phyloP scores from a whole-genome alignment of 2,888 invertebrate species.

The Orthosia incerta region DNA sequence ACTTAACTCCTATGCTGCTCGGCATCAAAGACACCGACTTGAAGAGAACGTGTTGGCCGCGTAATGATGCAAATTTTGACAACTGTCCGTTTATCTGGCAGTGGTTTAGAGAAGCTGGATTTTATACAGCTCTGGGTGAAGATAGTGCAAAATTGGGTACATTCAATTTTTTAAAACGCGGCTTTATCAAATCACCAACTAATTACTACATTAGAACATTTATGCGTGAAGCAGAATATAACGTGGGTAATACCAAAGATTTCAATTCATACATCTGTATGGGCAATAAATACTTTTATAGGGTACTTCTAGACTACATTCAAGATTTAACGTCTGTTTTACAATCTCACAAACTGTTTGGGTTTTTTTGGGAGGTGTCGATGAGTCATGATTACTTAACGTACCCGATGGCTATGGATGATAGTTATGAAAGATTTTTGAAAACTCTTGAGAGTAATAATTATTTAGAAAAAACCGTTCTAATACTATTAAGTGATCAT shows the following conservation, averaged over 20 bases:
- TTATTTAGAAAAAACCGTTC: conserved; percentile 92
- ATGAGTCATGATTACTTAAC: conserved; percentile 96
- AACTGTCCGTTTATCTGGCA: conserved; percentile 96
- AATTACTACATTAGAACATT: conserved; percentile 96
- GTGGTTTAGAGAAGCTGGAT: conserved; percentile 93
- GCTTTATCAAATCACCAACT: conserved; percentile 95
- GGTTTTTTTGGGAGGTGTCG: conserved; percentile 96
- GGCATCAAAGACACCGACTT: conserved; percentile 93
- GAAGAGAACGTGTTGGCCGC: conserved; percentile 92
- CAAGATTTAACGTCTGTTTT: conserved; percentile 92
- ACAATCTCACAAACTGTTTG: conserved; percentile 92
- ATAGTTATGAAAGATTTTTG: conserved; percentile 91
- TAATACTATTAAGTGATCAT: conserved; percentile 96
- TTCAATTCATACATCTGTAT: conserved; percentile 93
- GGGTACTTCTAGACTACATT: conserved; percentile 94
- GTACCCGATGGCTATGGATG: conserved; percentile 94
- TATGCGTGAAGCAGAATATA: conserved; percentile 92
- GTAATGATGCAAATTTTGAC: conserved; percentile 92
- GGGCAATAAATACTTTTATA: conserved; percentile 93
- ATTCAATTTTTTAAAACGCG: conserved; percentile 95
- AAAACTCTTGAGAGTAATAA: conserved; percentile 86
- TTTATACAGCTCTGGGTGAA: conserved; percentile 95
- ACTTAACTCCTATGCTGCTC: conserved; percentile 95
- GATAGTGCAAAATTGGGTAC: conserved; percentile 95
- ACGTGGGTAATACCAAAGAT: conserved; percentile 92